Evolutionary conservation across 2,888 invertebrate genomes (phyloP), one percentile per base, ranked within the genome.

Genomic region (Acleris sparsana): DNA sequence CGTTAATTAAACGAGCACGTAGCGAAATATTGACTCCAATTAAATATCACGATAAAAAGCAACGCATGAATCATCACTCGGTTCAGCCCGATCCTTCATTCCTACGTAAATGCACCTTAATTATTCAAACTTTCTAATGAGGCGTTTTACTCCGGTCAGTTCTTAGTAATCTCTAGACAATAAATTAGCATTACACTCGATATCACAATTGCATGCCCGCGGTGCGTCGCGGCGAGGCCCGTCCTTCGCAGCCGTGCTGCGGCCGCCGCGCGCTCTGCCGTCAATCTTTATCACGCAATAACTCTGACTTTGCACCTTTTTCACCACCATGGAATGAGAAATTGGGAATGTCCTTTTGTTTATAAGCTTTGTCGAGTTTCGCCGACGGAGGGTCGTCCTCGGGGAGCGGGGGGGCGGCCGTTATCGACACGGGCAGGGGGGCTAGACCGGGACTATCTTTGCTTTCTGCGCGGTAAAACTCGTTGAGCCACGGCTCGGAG

Each of bases 401-500:
- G 20, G 77, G 74, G 6, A 86, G 79, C 20, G 79, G 75, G 53
- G 79, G 75, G 52, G 80, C 73, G 44, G 82, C 70, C 51, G 78
- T 74, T 11, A 53, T 53, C 9, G 66, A 62, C 52, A 46, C 25
- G 11, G 71, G 55, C 39, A 77, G 72, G 5, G 84, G 72, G n/a
- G 82, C 74, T 69, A 81, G 76, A 17, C 85, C 82, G n/a, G 84
- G 72, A 16, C 85, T 78, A 58, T 76, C 85, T 71, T 89, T 88
- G 67, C 87, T 87, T 73, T 89, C 89, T 68, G 87, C 85, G 66
- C 84, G 82, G 72, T 91, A 91, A 71, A 93, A 92, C 72, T 93
- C 92, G 69, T 90, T 88, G 52, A 93, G 94, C 96, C 96, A 97
- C 59, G 94, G 91, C 70, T 95, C 94, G 18, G 96, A 95, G 80